phyloP scores from a whole-genome alignment of 2,113 vertebrate genomes.

The Callaeas wilsoni region DNA sequence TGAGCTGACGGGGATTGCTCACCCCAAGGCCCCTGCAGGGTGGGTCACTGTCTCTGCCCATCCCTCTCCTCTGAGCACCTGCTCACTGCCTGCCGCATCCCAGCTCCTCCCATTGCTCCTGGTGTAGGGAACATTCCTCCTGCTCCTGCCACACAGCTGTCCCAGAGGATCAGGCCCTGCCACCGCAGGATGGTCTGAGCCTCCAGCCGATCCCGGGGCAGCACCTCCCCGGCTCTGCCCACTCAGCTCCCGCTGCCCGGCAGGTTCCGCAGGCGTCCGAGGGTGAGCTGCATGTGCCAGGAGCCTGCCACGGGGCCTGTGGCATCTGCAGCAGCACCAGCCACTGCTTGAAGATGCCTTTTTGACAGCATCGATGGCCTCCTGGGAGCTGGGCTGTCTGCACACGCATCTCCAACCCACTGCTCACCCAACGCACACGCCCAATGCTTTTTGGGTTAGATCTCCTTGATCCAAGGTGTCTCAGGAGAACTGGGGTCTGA shows the following conservation, averaged over 20 bases:
- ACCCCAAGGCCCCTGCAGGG: neutral
- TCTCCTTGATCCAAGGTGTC: neutral
- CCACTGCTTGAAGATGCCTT: neutral
- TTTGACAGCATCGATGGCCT: neutral
- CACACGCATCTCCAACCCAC: neutral
- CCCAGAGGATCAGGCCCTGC: neutral
- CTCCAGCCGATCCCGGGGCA: neutral
- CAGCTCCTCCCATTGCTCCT: neutral
- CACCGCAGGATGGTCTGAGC: neutral
- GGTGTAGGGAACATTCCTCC: neutral
- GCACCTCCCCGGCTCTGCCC: fast-evolving
- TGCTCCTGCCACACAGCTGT: neutral
- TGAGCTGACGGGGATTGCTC: fast-evolving
- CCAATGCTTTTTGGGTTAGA: fast-evolving
- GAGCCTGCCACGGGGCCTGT: neutral
- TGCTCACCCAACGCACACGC: fast-evolving
- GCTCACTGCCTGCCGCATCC: too few relatives aligned
- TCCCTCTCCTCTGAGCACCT: neutral
- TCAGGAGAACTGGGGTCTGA: neutral
- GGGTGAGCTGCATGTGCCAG: fast-evolving
- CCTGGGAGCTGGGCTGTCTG: neutral
- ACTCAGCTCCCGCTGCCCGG: fast-evolving
- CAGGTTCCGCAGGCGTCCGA: neutral
- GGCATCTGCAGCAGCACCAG: neutral
- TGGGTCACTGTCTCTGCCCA: neutral